Evolutionary conservation across 2,888 invertebrate species (phyloP).

Genomic region (Dasysyrphus tricinctus): DNA sequence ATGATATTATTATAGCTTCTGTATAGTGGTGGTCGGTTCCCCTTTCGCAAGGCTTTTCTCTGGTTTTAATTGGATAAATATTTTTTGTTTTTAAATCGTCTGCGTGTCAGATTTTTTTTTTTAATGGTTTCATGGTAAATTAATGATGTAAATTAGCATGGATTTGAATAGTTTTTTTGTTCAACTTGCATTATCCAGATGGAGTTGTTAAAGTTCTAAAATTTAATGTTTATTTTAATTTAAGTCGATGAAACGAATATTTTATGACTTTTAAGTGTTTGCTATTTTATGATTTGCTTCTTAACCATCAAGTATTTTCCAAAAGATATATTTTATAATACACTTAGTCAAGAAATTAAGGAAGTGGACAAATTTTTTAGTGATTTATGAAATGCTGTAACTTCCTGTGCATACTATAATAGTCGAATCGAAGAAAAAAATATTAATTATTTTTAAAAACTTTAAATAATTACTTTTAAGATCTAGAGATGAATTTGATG

Average conservation of each 20-base stretch:
- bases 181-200: not conserved
- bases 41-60: not conserved
- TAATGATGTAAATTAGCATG: conserved; percentile 58
- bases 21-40: not conserved
- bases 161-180: conserved; percentile 6
- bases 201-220: not conserved
- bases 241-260: not conserved
- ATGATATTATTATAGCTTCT: conserved; percentile 31
- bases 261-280: not conserved
- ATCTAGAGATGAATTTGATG: too few species aligned
- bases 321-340: too few species aligned
- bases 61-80: conserved; percentile 3
- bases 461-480: too few species aligned
- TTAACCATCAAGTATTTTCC: too few species aligned
- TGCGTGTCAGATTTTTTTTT: conserved; percentile 15
- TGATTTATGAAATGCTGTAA: too few species aligned
- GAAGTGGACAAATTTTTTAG: too few species aligned
- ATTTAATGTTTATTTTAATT: not conserved
- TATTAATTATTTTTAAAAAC: too few species aligned
- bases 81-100: not conserved
- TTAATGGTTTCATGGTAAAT: conserved; percentile 45
- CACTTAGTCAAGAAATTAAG: too few species aligned
- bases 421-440: too few species aligned
- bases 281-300: too few species aligned
- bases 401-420: too few species aligned